Evolutionary conservation across 2,113 vertebrate genomes (phyloP), one percentile per base, ranked within the genome.

Genomic region (Takifugu flavidus): DNA sequence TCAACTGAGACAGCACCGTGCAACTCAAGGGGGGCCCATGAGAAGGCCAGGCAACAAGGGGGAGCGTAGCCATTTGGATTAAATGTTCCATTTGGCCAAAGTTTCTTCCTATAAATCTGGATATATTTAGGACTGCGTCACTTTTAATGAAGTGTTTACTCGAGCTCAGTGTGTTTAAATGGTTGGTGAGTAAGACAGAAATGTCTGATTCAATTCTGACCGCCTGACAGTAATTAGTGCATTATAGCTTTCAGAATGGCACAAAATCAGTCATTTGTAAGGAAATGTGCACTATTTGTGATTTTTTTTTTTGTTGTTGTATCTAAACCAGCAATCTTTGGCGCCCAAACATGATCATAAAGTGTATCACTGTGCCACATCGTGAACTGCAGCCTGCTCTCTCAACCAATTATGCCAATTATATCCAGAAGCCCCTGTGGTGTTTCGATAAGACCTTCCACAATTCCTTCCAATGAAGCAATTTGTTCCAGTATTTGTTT

Each of bases 401-500:
- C 63, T 86, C 82, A 79, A 71, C 71, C 79, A 84, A 83, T 88
- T 87, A 89, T 67, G 67, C 74, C 82, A 87, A 87, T 89, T 87
- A 89, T 64, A 82, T 70, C 61, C 76, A 74, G 74, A 86, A 84
- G 61, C 74, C 88, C 85, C 83, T 85, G 84, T 78, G 78, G 85
- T 82, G 82, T 84, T 88, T 89, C 78, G 85, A 89, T 89, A 88
- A 89, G 78, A 78, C 85, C 74, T 79, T 87, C 71, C 73, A 80
- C 78, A 79, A 87, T 84, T 85, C 84, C 82, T 77, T 70, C 85
- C 86, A 85, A 85, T 88, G 78, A 86, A 79, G 74, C 78, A 78
- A 89, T 88, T 87, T 75, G 86, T 88, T 89, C 67, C 85, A 79
- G 72, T 79, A 83, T 87, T 87, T 89, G 88, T 89, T 89, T 88